Conservation (phyloP, 2,113 vertebrate genomes). For the Bothrops jararaca region DNA sequence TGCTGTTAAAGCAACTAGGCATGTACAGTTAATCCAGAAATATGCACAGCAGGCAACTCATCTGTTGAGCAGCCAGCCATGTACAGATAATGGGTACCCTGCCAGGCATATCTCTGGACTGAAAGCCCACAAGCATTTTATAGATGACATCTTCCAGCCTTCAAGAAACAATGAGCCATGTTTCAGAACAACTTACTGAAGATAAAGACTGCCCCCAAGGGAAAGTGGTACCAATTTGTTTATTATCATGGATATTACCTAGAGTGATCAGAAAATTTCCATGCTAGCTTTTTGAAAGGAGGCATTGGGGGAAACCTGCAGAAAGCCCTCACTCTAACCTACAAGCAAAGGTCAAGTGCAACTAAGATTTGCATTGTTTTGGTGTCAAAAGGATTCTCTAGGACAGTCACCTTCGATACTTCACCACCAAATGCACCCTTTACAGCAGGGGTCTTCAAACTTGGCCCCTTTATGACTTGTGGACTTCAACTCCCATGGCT, state of each 20-base stretch:
- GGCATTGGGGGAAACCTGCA: background rate
- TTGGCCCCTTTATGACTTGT: too few relatives aligned
- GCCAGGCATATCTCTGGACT: background rate
- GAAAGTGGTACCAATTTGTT: background rate
- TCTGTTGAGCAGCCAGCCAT: conserved; percentile 2
- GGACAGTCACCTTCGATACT: background rate
- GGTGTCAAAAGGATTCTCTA: background rate
- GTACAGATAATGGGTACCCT: conserved; percentile 19
- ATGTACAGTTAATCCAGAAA: conserved; percentile 25
- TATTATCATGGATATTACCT: background rate
- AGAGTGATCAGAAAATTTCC: background rate
- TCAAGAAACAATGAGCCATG: background rate
- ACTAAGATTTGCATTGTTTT: background rate
- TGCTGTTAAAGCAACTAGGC: conserved; percentile 18
- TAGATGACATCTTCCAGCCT: background rate
- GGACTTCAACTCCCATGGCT: too few relatives aligned
- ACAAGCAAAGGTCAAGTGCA: background rate
- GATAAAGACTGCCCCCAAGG: background rate
- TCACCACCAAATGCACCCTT: background rate
- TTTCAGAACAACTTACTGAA: background rate
- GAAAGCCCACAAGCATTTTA: background rate
- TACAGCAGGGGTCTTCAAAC: background rate
- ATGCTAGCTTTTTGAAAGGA: background rate
- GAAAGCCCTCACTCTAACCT: background rate
- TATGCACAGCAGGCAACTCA: background rate